These are phyloP conservation scores for Ophion obscuratus DNA, from an alignment of 2,888 invertebrate species.

Conservation along the genomic window DNA sequence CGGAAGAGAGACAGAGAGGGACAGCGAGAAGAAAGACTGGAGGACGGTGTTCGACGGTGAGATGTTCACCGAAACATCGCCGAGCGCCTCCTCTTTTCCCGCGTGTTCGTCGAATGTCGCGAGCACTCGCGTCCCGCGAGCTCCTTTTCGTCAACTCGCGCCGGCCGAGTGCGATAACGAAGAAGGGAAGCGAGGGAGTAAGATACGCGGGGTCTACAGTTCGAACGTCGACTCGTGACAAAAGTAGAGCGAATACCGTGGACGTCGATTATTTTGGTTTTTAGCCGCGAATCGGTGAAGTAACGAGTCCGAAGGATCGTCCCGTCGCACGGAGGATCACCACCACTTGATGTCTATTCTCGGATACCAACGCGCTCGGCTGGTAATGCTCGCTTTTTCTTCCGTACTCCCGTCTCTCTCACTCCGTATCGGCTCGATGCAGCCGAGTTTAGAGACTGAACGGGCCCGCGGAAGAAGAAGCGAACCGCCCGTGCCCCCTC, in stretches of 20 bases:
- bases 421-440: conserved; percentile 79
- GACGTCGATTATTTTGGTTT: neutral
- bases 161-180: conserved; percentile 37
- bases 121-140: conserved; percentile 14
- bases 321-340: conserved; percentile 19
- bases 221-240: conserved; percentile 38
- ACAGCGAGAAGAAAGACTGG: too few relatives aligned
- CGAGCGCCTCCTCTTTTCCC: conserved; percentile 4
- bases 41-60: neutral
- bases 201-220: conserved; percentile 36
- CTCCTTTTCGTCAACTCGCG: neutral
- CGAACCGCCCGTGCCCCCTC: conserved; percentile 81
- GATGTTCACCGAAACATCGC: neutral
- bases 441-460: conserved; percentile 82
- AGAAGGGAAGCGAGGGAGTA: conserved; percentile 12
- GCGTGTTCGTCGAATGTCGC: neutral
- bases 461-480: conserved; percentile 74
- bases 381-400: conserved; percentile 18
- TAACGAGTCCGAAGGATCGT: conserved; percentile 14
- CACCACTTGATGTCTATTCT: conserved; percentile 36
- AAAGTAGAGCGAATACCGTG: conserved; percentile 22
- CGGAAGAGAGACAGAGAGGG: too few relatives aligned
- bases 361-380: conserved; percentile 37
- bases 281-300: neutral
- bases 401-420: conserved; percentile 49